Evolutionary conservation across 1,140 invertebrate species (phyloP), one percentile per base, ranked within the genome.

Genomic region (Ditylenchus dipsaci): DNA sequence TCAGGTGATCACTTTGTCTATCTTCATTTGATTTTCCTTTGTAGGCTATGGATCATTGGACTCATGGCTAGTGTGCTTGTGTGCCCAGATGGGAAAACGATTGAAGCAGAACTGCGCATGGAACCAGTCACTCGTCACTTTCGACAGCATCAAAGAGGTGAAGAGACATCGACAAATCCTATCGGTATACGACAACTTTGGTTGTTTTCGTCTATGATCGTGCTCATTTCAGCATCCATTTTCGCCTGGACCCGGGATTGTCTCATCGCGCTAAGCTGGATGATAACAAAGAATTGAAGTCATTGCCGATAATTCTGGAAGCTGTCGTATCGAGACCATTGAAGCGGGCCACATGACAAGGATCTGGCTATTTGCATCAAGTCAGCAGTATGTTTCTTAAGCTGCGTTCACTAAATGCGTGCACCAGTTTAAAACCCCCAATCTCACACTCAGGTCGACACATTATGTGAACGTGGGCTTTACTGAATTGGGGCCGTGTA

Each of bases 101-200:
- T 97, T 0, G 95, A 97, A 85, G 89, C 94, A 8, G 95, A 97
- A 86, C 95, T 47, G 95, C 94, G 64, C 95, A 97, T 85, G 94
- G 94, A 33, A 97, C 94, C 0, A 38, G 94, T 97, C 0, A 97
- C 94, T 0, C 88, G 94, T 69, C 94, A 97, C 83, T 97, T 90
- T 83, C 87, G 94, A 57, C 88, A 92, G 81, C 89, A 96, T 83
- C 93, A 97, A 80, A 82, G 81, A 56, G 76, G 70, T 5, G 21
- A 19, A 19, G 29, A 96, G 23, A 83, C 80, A n/a, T 77, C 75
- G 11, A 82, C 81, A 3, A 82, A 82, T 60, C 80, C 80, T 13
- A 77, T 86, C 83, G 92, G 87, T 88, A 65, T 38, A n/a, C n/a
- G n/a, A n/a, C n/a, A 13, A 11, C n/a, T n/a, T 45, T 13, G 43